phyloP scores from a whole-genome alignment of 1,140 invertebrate species.

The Bombyx mori region DNA sequence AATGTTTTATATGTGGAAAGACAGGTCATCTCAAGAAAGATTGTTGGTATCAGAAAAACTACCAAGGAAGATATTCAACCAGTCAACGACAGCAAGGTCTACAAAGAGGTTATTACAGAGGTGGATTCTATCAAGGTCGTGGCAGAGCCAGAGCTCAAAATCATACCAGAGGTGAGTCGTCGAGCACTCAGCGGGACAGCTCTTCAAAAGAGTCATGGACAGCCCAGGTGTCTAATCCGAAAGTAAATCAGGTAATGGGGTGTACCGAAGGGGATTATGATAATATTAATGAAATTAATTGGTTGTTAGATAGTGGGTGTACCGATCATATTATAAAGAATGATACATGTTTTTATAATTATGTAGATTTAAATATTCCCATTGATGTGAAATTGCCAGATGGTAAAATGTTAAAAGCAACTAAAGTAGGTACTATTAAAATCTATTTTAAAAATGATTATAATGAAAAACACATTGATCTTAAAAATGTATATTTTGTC shows the following conservation, averaged over 20 bases:
- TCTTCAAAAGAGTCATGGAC: conserved; percentile 27
- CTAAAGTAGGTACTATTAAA: conserved; percentile 34
- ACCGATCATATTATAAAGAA: conserved; percentile 48
- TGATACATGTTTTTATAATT: conserved; percentile 39
- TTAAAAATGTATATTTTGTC: conserved; percentile 38
- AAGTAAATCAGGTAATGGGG: conserved; percentile 11
- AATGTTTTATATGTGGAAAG: conserved; percentile 39
- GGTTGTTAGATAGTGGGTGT: conserved; percentile 44
- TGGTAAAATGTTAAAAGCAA: conserved; percentile 31
- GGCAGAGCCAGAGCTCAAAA: conserved; percentile 21
- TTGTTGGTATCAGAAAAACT: conserved; percentile 13
- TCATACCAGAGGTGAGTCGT: conserved; percentile 18
- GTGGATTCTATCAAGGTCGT: conserved; percentile 21
- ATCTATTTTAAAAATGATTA: conserved; percentile 11
- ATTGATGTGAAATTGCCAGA: conserved; percentile 27
- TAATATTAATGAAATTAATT: conserved; percentile 30
- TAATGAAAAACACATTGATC: conserved; percentile 18
- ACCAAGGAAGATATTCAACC: conserved; percentile 6
- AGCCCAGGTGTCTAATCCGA: conserved; percentile 21
- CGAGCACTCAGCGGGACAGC: conserved; percentile 5
- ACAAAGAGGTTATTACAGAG: conserved; percentile 23
- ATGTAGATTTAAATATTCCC: conserved; percentile 29
- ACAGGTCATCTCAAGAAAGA: conserved; percentile 31
- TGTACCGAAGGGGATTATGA: conserved; percentile 10
- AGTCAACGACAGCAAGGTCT: conserved; percentile 14